phyloP scores from a whole-genome alignment of 2,888 invertebrate species.

The Acronicta alni region DNA sequence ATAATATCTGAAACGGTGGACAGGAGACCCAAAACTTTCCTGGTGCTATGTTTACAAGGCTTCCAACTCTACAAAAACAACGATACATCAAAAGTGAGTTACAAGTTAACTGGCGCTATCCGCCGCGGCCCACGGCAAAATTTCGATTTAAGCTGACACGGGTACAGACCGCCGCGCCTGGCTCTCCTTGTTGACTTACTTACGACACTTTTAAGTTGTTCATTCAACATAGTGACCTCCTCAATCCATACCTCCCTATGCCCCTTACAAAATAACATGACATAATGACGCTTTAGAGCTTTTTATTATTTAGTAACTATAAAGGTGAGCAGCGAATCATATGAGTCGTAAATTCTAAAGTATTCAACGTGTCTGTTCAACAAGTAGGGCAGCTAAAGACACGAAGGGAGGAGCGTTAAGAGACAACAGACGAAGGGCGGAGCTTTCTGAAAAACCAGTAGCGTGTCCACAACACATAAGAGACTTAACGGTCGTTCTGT shows the following conservation, averaged over 20 bases:
- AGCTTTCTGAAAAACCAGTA: conserved; percentile 83
- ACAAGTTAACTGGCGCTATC: conserved; percentile 81
- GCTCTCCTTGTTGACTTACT: conserved; percentile 72
- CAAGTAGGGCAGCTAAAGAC: conserved; percentile 80
- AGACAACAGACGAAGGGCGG: conserved; percentile 82
- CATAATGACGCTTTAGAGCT: conserved; percentile 56
- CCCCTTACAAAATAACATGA: conserved; percentile 52
- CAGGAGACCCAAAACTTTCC: conserved; percentile 78
- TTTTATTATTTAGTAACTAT: conserved; percentile 56
- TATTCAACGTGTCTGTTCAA: conserved; percentile 78
- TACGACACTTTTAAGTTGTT: conserved; percentile 68
- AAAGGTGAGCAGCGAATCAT: conserved; percentile 75
- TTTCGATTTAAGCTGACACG: conserved; percentile 80
- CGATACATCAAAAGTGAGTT: conserved; percentile 87
- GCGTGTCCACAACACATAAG: conserved; percentile 78
- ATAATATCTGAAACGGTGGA: conserved; percentile 66
- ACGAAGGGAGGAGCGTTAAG: conserved; percentile 84
- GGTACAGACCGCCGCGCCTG: conserved; percentile 65
- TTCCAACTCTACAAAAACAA: conserved; percentile 82
- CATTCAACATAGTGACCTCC: conserved; percentile 65
- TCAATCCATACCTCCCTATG: conserved; percentile 47
- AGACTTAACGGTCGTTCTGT: conserved; percentile 77
- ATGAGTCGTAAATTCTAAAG: conserved; percentile 74
- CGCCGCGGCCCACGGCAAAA: conserved; percentile 71
- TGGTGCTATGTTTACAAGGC: conserved; percentile 79